Base-by-base conservation (phyloP, 2,888 invertebrate genomes). In the Caprella mutica region DNA sequence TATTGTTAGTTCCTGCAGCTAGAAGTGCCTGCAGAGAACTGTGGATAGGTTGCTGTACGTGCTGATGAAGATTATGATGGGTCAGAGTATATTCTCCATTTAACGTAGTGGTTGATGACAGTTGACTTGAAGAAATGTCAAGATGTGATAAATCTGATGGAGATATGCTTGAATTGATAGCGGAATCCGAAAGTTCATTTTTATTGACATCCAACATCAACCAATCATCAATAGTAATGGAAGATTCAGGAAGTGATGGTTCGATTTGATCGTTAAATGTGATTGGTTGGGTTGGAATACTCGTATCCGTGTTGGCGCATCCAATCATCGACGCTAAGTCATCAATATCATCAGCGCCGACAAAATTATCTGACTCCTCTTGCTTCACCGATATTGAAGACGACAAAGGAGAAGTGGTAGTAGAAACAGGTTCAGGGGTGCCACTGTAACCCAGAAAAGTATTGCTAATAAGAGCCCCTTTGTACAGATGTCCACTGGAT, bases 21-120 rank as follows among this genome's bases (percentile, higher is more conserved):
- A 88, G 73, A 12, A 88, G 74, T 55, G 80, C 83, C 71, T 88
- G 86, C 52, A 88, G 71, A 1, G 86, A 84, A 3, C 81, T 81
- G 23, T 64, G 60, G 14, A 59, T 64, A 40, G 66, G 60, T n/a
- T 59, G 56, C 38, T 55, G 58, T 42, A 65, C 56, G 59, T 66
- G 79, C 75, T 76, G 69, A 72, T 77, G 67, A 72, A 78, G 68
- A 72, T 70, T 69, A 74, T 77, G 70, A 74, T 78, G 68, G 73
- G 76, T 68, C 12, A 35, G 39, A 4, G 38, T 52, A n/a, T n/a
- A n/a, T n/a, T n/a, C n/a, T 19, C 30, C 38, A 6, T 39, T 33
- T 30, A 21, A 26, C 43, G 51, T 38, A 55, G 55, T 46, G 59
- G 65, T 55, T 46, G 61, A 46, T 9, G 65, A 58, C 24, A 65